Conservation (phyloP, 1,140 invertebrate species). For the Bathynomus jamesi region DNA sequence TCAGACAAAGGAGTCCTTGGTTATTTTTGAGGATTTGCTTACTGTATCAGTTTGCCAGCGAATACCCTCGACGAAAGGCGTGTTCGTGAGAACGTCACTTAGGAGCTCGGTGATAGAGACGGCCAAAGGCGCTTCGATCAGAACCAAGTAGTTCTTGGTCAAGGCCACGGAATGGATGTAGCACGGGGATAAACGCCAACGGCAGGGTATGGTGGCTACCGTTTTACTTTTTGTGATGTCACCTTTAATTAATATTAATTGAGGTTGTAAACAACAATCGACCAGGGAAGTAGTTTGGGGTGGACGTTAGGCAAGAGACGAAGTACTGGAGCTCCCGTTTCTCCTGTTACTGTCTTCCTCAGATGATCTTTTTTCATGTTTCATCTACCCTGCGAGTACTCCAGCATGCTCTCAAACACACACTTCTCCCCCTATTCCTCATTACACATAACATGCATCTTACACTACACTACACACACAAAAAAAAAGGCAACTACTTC, state of each 20-base stretch:
- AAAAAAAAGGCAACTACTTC: too few species aligned
- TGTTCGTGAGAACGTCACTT: constrained; percentile 41
- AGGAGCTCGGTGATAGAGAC: constrained; percentile 29
- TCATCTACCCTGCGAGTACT: too few species aligned
- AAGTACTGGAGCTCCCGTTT: too few species aligned
- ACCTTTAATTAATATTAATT: background rate
- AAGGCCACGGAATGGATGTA: constrained; percentile 46
- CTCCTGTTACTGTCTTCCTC: too few species aligned
- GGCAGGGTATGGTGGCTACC: constrained; percentile 38
- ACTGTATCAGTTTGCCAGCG: constrained; percentile 25
- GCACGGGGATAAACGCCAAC: constrained; percentile 38
- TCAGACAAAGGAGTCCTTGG: background rate
- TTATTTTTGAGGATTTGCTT: background rate
- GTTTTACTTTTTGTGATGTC: background rate
- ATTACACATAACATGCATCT: too few species aligned
- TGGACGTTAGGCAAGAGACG: too few species aligned
- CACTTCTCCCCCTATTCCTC: too few species aligned
- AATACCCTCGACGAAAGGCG: constrained; percentile 29
- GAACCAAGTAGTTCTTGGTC: constrained; percentile 43
- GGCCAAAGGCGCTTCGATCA: constrained; percentile 42
- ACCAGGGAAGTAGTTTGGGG: too few species aligned
- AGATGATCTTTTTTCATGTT: too few species aligned
- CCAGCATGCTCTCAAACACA: too few species aligned
- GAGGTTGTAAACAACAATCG: too few species aligned
- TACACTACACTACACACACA: too few species aligned